phyloP scores from a whole-genome alignment of 1,140 invertebrate genomes.

The Planococcus citri region DNA sequence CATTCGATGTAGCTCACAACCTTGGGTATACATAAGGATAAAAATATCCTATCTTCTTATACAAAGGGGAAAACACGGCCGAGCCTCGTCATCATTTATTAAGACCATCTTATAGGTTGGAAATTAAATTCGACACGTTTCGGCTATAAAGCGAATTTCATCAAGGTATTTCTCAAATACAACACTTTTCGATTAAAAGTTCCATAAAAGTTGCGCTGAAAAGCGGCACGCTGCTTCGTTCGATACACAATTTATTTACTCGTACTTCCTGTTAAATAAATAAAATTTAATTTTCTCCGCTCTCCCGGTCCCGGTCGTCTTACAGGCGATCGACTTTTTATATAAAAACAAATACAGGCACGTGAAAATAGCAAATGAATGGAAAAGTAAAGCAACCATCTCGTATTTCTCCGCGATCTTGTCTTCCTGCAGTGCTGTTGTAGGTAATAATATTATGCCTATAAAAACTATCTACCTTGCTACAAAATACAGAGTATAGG shows the following conservation, averaged over 20 bases:
- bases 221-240: not conserved
- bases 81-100: not conserved
- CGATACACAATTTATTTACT: not conserved
- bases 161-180: not conserved
- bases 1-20: too few relatives aligned
- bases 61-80: too few relatives aligned
- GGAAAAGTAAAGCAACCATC: too few relatives aligned
- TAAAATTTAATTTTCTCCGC: not conserved
- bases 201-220: not conserved
- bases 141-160: constrained; percentile 6
- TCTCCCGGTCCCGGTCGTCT: too few relatives aligned
- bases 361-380: not conserved
- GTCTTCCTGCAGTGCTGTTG: too few relatives aligned
- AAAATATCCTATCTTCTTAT: too few relatives aligned
- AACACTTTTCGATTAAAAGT: not conserved
- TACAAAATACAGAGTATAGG: too few relatives aligned
- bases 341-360: not conserved
- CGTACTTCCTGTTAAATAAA: not conserved
- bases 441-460: too few relatives aligned
- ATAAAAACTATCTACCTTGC: too few relatives aligned
- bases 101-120: not conserved
- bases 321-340: too few relatives aligned
- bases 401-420: too few relatives aligned
- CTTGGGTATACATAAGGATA: too few relatives aligned
- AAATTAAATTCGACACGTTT: constrained; percentile 7